Evolutionary conservation across 2,888 invertebrate genomes (phyloP).

Genomic region (Lasioglossum calceatum): DNA sequence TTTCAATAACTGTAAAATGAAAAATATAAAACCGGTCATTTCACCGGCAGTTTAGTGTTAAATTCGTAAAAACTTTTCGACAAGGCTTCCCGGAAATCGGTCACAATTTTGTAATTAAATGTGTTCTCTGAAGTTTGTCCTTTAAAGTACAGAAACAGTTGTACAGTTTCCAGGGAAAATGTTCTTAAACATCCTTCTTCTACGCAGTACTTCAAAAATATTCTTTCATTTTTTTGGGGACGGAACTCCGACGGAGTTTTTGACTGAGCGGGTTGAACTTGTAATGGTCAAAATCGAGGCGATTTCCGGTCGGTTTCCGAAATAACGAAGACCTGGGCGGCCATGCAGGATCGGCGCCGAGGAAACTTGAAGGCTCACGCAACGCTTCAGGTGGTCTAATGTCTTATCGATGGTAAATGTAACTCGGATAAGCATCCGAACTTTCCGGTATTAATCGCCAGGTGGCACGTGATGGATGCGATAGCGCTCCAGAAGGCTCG

Average conservation of each 20-base stretch:
- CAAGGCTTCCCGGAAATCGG: too few relatives aligned
- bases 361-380: slow-evolving; percentile 54
- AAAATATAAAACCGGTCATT: too few relatives aligned
- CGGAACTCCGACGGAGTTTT: background rate
- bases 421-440: slow-evolving; percentile 69
- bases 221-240: background rate
- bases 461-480: slow-evolving; percentile 78
- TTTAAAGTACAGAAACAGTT: background rate
- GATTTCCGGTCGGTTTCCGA: slow-evolving; percentile 10
- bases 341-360: background rate
- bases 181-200: background rate
- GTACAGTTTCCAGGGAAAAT: background rate
- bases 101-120: background rate
- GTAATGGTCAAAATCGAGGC: background rate
- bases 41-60: too few relatives aligned
- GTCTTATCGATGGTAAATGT: slow-evolving; percentile 71
- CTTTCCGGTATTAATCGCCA: slow-evolving; percentile 76
- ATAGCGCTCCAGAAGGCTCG: slow-evolving; percentile 61
- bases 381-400: slow-evolving; percentile 64
- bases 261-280: background rate
- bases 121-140: background rate
- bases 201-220: background rate
- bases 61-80: background rate
- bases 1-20: too few relatives aligned
- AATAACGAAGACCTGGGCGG: slow-evolving; percentile 23